Evolutionary conservation across 1,140 invertebrate species (phyloP), one percentile per base, ranked within the genome.

Genomic region (Eurosta solidaginis): DNA sequence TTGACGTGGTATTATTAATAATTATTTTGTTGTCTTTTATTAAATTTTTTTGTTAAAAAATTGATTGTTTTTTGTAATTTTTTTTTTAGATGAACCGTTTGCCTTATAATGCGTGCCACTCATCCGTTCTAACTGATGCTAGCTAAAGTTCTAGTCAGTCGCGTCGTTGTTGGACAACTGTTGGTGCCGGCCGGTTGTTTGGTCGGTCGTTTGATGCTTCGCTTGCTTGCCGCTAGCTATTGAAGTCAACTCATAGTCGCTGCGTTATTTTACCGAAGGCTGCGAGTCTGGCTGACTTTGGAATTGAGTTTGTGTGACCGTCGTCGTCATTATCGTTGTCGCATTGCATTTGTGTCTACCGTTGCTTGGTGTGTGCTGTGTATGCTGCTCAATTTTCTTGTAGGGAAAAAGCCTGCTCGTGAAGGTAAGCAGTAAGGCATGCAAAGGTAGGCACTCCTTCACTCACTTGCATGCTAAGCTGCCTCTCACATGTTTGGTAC

Each of bases 271-370:
- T 33, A 33, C 33, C 33, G 59, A 40, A 12, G 33, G 20, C 54
- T 36, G 4, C 54, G 33, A 33, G 29, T n/a, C 54, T 59, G 25
- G 2, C 47, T 52, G 50, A 4, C 22, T 20, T 0, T 7, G 25
- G 20, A n/a, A n/a, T n/a, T n/a, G n/a, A n/a, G 33, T 63, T 14
- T 68, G 33, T 68, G 36, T 59, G 54, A 59, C 29, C 54, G 27
- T 59, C 54, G 27, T 6, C n/a, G 73, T 20, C 5, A 14, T 50
- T 52, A 45, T 40, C 4, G 20, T 4, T 54, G 52, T 59, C 20
- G 52, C 20, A 29, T 82, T 83, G 83, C 82, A 82, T 79, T 45
- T 45, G 7, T 83, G 82, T 83, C 82, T 83, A 81, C n/a, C n/a
- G n/a, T n/a, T n/a, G n/a, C n/a, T n/a, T n/a, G n/a, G n/a, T n/a